Evolutionary conservation across 2,113 vertebrate genomes (phyloP), one percentile per base, ranked within the genome.

Genomic region (Glaucidium brasilianum): DNA sequence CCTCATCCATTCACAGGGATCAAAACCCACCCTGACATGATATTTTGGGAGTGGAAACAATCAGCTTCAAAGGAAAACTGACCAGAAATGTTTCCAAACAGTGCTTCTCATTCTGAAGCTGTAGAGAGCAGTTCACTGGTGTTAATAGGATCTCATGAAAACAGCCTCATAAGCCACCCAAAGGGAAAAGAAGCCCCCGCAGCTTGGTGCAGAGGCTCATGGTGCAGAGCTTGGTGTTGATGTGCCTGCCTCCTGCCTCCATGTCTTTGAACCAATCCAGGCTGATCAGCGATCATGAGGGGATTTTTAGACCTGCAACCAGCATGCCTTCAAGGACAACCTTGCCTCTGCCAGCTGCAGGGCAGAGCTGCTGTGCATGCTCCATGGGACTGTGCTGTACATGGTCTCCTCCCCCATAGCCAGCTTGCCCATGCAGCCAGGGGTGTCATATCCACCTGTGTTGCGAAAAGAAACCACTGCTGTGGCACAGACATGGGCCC

Each of bases 351-450:
- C 21, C 68, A 73, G 41, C 3, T 2, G 3, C 14, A 0, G 1
- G 30, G 53, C 43, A 93, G 63, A 88, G 43, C 16, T 3, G 1
- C 11, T 0, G 0, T 45, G 32, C 37, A 7, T 35, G 18, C 43
- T 41, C 14, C 4, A 0, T 7, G n/a, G 41, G 37, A 15, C n/a
- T 76, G 56, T 1, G 1, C 18, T 6, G 1, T 1, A 1, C 1
- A 1, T 30, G 34, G 29, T 20, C 58, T 49, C 37, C 43, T 1
- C 2, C 58, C 16, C 52, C 3, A 2, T 27, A 78, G 22, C 50
- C 1, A 0, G 9, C 62, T 34, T n/a, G 6, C 41, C 19, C 3
- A 0, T 3, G 6, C n/a, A 79, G 60, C 13, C 9, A 5, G 13
- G 22, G 9, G 2, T 20, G 35, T 32, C 78, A 26, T 10, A 2